Conservation (phyloP, 1,140 invertebrate genomes). For the Brachionus rotundiformis region DNA sequence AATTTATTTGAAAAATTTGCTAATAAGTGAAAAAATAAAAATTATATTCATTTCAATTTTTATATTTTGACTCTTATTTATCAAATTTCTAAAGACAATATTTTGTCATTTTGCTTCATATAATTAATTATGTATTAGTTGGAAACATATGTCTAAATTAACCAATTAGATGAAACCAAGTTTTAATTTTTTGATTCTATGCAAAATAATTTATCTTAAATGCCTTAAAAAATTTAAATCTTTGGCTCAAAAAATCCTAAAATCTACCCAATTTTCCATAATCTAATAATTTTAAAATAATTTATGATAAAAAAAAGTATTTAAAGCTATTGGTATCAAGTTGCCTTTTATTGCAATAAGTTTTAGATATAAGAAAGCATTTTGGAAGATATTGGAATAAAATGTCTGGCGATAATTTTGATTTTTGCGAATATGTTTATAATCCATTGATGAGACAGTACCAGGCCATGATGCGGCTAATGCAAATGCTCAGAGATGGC, state of each 20-base stretch:
- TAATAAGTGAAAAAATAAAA: no score
- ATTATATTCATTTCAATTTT: neutral
- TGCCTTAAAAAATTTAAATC: neutral
- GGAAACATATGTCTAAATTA: neutral
- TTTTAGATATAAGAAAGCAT: neutral
- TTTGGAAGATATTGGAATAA: neutral
- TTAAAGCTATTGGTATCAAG: neutral
- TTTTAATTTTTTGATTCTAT: neutral
- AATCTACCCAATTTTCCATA: neutral
- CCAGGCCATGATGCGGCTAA: conserved; percentile 37
- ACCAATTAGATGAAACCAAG: neutral
- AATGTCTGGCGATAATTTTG: conserved; percentile 45
- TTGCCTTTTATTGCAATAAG: neutral
- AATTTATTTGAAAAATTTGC: no score
- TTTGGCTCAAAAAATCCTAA: neutral
- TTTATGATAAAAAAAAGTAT: conserved; percentile 16
- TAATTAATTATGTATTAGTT: neutral
- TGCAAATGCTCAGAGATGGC: conserved; percentile 44
- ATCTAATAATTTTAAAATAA: conserved; percentile 22
- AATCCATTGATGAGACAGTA: conserved; percentile 51
- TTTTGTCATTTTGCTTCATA: neutral
- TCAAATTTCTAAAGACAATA: neutral
- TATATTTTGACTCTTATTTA: neutral
- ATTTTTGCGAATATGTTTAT: conserved; percentile 51
- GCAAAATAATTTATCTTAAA: neutral